Evolutionary conservation across 64 coral and sea anemone genomes (phyloP), one percentile per base, ranked within the genome.

Genomic region (Anthopleura sola): DNA sequence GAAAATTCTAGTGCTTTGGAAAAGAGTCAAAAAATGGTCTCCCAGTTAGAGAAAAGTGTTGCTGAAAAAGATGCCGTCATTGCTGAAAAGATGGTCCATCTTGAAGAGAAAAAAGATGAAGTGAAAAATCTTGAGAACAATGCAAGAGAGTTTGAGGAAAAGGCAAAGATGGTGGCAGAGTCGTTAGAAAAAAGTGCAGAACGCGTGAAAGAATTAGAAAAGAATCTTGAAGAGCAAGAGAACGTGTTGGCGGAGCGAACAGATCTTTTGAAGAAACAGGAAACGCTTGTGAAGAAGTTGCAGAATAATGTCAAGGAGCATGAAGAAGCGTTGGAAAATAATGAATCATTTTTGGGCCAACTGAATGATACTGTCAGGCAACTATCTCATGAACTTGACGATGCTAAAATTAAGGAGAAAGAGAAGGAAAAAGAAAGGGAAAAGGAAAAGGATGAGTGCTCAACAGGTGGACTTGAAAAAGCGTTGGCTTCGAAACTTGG

Each of bases 351-450:
- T 75, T 32, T 75, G 13, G 56, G 32, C 36, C 37, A 36, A 20
- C 36, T 88, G 0, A 87, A 95, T 75, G 86, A 79, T 40, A 86
- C 88, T 50, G 89, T 95, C 9, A 88, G 90, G 78, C 88, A 95
- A 33, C 82, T 95, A 0, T 85, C 85, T 21, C 53, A 84, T 19
- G 89, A 95, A 60, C 86, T 95, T 0, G 36, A 68, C 24, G 55
- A 85, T 4, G 81, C 32, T 2, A 90, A 91, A 49, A 83, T 32
- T 21, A n/a, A 86, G 19, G 37, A 33, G 1, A 36, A 78, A 19
- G 76, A 79, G 19, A 48, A 78, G 12, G 36, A 78, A 21, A 38
- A 38, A 53, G 55, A 23, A 57, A 86, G 66, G 36, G 38, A 90
- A 37, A 21, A 85, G 9, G 34, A 29, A 21, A 31, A 84, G 13